Evolutionary conservation across 2,797 vertebrate genomes (phyloP), one percentile per base, ranked within the genome.

Genomic region (Acanthurus lineatus): DNA sequence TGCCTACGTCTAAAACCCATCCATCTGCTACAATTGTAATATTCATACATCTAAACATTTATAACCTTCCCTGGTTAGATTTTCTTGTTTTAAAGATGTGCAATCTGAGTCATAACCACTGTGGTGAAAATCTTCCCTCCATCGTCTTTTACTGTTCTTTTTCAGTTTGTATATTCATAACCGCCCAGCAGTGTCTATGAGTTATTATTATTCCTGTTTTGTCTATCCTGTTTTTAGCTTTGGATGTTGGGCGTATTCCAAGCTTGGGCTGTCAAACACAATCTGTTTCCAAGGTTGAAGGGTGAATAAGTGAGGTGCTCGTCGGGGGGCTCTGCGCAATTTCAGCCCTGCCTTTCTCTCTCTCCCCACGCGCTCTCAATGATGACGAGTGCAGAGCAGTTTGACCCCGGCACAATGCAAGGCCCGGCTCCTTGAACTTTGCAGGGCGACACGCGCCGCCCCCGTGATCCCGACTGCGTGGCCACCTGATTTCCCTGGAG

Each of bases 401-500:
- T 82, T 94, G 88, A 92, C 91, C 90, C 70, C 48, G 0, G 67
- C 75, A 86, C 84, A 84, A 88, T 70, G 42, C 78, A 70, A 69
- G 77, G 73, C 75, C 67, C 1, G 15, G 79, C 78, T 89, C 88
- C 87, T 89, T 93, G 87, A 92, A 91, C 92, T 84, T 32, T 67
- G 63, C 47, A 25, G 83, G 86, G 84, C 48, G 47, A 83, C 86
- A 58, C 54, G 16, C 54, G 53, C 57, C 42, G 20, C 81, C 86
- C 86, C 48, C 0, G 2, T 49, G 84, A 91, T 79, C 89, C 77
- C 40, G 0, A 56, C 25, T 38, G 63, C 49, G 16, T 45, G 59
- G 82, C 88, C 80, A 82, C 83, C 83, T 93, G 88, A 94, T 93
- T 94, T 94, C 93, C 93, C 94, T n/a, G 8, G 92, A 90, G 92